phyloP scores from a whole-genome alignment of 2,888 invertebrate genomes.

The Leptopterna dolabrata region DNA sequence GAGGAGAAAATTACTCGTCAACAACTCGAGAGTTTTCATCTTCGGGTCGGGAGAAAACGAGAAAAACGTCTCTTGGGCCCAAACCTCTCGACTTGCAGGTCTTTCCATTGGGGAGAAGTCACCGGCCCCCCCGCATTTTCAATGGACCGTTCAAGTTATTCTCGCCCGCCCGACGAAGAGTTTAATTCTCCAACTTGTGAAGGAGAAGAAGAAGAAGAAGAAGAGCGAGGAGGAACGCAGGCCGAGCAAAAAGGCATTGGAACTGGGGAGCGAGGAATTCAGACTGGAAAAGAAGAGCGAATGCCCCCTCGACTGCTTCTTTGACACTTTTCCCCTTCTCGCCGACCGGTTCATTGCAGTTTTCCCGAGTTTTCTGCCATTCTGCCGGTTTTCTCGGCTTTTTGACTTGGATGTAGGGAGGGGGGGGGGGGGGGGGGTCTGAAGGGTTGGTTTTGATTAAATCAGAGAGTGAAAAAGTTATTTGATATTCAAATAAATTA shows the following conservation, averaged over 20 bases:
- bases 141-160: conserved; percentile 28
- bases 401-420: no score
- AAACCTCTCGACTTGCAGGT: not conserved
- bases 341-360: not conserved
- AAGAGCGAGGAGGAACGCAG: not conserved
- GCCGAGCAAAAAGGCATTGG: not conserved
- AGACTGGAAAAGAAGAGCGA: not conserved
- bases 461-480: no score
- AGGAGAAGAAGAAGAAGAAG: not conserved
- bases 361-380: not conserved
- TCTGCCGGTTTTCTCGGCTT: no score
- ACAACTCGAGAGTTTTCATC: not conserved
- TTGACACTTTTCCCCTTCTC: conserved; percentile 6
- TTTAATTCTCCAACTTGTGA: conserved; percentile 7
- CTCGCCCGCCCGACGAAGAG: not conserved
- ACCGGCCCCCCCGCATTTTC: not conserved
- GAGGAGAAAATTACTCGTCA: not conserved
- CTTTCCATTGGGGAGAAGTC: not conserved
- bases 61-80: not conserved
- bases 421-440: no score
- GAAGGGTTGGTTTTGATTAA: no score
- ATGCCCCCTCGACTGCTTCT: not conserved
- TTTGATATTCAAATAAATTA: no score
- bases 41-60: not conserved
- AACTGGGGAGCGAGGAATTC: not conserved